Base-by-base conservation (phyloP, 2,797 vertebrate species). In the Cryptoblepharus egeriae region DNA sequence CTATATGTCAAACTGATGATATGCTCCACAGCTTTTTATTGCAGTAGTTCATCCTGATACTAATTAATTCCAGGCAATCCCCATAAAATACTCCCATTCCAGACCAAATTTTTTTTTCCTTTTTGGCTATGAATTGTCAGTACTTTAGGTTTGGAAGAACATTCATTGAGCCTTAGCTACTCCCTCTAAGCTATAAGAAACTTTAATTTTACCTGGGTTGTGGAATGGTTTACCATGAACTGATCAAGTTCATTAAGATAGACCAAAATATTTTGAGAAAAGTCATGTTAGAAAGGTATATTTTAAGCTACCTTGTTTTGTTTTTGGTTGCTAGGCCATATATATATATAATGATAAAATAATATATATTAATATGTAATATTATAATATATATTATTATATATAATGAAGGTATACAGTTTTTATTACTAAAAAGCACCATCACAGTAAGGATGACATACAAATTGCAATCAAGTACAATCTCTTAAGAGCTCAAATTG, bases 1-100 rank as follows among this genome's bases (percentile, higher is more conserved):
- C 35, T 82, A 70, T 64, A 15, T 77, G 7, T 0, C 0, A 69
- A 77, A 69, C 57, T 84, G 0, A 0, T 42, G 75, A 58, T 83
- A 65, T 80, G 86, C 65, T 10, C 5, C 55, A 49, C 81, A 64
- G 81, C 42, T n/a, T 45, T 60, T 68, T 0, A 0, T 37, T 68
- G 9, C 58, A n/a, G 13, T 42, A n/a, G 67, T 63, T 49, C 8
- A 1, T 55, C 0, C 0, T 1, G 0, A 0, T 67, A 32, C 28
- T 83, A 65, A 74, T 32, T 65, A 37, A 74, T 35, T 75, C 32
- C 20, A 61, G 32, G 0, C 26, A 2, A 49, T 75, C 85, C 5
- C 71, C 52, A 84, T 75, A n/a, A 67, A 72, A 32, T 26, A 32
- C 20, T 26, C 26, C n/a, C 35, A 57, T 49, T 67, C 11, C 61